phyloP scores from a whole-genome alignment of 2,797 vertebrate genomes.

The Fratercula arctica region DNA sequence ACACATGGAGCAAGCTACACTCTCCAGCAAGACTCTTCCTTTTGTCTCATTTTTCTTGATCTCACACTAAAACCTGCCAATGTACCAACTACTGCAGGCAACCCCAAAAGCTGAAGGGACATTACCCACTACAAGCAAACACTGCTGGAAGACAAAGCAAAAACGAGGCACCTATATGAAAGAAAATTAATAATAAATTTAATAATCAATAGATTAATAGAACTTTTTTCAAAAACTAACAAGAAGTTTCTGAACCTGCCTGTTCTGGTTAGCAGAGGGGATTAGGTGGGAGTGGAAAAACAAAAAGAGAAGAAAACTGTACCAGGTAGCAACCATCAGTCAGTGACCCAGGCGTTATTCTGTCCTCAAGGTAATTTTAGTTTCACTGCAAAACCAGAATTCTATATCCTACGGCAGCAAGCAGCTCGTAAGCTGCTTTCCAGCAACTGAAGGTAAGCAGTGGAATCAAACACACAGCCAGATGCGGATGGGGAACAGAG shows the following conservation, averaged over 20 bases:
- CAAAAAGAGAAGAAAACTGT: too few relatives aligned
- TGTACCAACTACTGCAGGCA: not conserved
- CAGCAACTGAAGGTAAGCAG: not conserved
- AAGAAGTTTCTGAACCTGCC: not conserved
- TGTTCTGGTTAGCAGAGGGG: not conserved
- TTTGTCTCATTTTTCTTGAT: not conserved
- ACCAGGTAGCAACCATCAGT: not conserved
- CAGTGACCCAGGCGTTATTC: not conserved
- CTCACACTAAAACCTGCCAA: not conserved
- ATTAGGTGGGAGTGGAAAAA: not conserved
- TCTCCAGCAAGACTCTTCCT: not conserved
- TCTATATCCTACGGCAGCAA: too few relatives aligned
- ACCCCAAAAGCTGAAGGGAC: not conserved
- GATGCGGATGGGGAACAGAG: not conserved
- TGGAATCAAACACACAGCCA: not conserved
- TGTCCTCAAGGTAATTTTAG: not conserved
- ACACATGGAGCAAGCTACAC: accelerated
- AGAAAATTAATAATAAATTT: not conserved
- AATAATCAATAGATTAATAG: not conserved
- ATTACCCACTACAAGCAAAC: not conserved
- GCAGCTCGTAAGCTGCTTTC: not conserved
- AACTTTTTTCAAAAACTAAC: not conserved
- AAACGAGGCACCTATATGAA: not conserved
- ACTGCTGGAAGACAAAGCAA: not conserved
- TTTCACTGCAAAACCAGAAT: not conserved